Conservation (phyloP, 2,888 invertebrate genomes). For the Clitarchus hookeri region DNA sequence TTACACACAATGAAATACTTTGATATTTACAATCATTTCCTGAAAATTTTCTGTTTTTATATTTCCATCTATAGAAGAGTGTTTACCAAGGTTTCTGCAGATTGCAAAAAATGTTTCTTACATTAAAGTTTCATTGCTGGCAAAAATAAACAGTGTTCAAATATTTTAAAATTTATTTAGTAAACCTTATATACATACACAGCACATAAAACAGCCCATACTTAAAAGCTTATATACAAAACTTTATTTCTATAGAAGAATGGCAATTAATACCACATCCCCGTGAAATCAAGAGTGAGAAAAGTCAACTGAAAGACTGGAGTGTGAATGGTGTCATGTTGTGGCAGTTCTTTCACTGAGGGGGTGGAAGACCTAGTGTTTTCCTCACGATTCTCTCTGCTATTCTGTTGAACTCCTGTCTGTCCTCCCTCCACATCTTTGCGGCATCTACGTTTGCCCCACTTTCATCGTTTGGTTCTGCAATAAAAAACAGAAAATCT, state of each 20-base stretch:
- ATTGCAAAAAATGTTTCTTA: too few species aligned
- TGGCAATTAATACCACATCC: not conserved
- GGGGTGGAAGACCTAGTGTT: slow-evolving; percentile 74
- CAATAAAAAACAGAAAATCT: too few species aligned
- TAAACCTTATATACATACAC: not conserved
- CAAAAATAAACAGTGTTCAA: too few species aligned
- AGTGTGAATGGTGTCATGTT: not conserved
- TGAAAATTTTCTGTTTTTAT: too few species aligned
- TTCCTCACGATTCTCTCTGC: slow-evolving; percentile 90
- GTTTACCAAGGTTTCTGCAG: too few species aligned
- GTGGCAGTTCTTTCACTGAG: not conserved
- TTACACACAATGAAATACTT: too few species aligned
- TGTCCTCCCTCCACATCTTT: slow-evolving; percentile 98
- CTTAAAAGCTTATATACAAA: not conserved
- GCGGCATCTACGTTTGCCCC: slow-evolving; percentile 99
- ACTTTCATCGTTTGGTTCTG: slow-evolving; percentile 98
- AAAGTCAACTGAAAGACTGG: not conserved
- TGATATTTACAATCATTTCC: too few species aligned
- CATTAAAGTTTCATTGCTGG: too few species aligned
- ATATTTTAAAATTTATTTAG: too few species aligned
- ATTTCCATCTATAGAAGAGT: too few species aligned
- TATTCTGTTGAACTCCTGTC: slow-evolving; percentile 89
- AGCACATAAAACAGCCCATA: not conserved
- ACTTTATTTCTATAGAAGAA: not conserved
- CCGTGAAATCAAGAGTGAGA: not conserved